These are phyloP conservation scores for Beris morrisii DNA, from an alignment of 2,888 invertebrate genomes.

Conservation along the genomic window DNA sequence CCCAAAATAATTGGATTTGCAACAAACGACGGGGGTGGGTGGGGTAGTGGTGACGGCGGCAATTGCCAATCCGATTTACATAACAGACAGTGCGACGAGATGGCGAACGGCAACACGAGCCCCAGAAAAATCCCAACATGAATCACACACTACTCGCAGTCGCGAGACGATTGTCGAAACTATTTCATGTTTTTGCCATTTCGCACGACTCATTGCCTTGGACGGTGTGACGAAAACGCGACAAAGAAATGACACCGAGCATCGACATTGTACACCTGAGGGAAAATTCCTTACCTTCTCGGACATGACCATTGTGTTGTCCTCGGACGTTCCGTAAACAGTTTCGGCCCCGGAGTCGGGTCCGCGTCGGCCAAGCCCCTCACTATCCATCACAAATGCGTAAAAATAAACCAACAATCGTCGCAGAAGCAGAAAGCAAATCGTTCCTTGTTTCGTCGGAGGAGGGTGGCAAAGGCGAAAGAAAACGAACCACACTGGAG, in stretches of 20 bases:
- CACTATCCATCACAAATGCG: slow-evolving; percentile 37
- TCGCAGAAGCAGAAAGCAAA: slow-evolving; percentile 36
- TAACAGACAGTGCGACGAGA: neutral
- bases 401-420: slow-evolving; percentile 35
- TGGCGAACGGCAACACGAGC: neutral
- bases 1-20: slow-evolving; percentile 18
- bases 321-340: slow-evolving; percentile 92
- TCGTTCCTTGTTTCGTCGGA: slow-evolving; percentile 24
- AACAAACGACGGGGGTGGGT: neutral
- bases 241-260: too few relatives aligned
- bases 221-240: too few relatives aligned
- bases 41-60: neutral
- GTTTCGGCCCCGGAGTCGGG: slow-evolving; percentile 72
- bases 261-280: too few relatives aligned
- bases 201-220: too few relatives aligned
- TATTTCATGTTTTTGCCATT: too few relatives aligned
- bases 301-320: slow-evolving; percentile 96
- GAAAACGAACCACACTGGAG: neutral
- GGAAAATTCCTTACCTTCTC: slow-evolving; percentile 67
- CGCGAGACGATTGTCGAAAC: neutral
- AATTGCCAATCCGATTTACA: slow-evolving; percentile 2
- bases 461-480: neutral
- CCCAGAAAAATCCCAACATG: neutral
- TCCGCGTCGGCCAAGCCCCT: slow-evolving; percentile 43
- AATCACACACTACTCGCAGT: neutral